Evolutionary conservation across 2,113 vertebrate genomes (phyloP).

Genomic region (Tringa solitaria): DNA sequence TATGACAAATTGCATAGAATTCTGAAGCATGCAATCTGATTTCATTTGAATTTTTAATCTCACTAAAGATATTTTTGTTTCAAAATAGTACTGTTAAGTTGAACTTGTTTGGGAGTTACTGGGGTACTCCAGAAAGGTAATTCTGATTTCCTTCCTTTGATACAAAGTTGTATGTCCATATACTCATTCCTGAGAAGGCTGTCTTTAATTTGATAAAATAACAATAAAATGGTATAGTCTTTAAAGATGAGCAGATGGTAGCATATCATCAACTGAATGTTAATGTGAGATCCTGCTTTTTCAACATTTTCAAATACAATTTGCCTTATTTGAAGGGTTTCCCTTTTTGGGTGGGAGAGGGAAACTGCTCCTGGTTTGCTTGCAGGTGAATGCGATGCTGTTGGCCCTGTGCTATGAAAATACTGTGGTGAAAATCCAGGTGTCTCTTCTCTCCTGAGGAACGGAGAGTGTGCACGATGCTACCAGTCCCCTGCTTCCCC

Average conservation of each 20-base stretch:
- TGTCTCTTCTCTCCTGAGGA: neutral
- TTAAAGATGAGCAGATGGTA: neutral
- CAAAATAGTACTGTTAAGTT: neutral
- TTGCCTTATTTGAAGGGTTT: neutral
- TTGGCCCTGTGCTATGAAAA: neutral
- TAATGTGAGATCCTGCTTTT: neutral
- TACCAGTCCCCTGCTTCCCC: neutral
- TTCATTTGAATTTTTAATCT: neutral
- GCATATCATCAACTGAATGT: neutral
- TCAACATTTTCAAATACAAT: neutral
- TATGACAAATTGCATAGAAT: neutral
- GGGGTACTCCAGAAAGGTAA: neutral
- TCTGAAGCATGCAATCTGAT: neutral
- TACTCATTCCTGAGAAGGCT: neutral
- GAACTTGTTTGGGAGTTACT: neutral
- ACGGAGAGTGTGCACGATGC: neutral
- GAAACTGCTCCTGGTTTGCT: neutral
- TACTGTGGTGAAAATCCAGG: neutral
- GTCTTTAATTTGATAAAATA: neutral
- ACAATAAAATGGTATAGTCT: neutral
- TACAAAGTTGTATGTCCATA: neutral
- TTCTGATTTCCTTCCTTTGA: neutral
- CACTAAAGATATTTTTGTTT: neutral
- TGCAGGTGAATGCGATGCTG: neutral
- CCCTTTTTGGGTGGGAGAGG: neutral